A percentile compares a stretch with the other conserved stretches of the same genome.
These are phyloP conservation scores for Anolis sagrei DNA, from an alignment of 2,113 vertebrate species.

Conservation along the genomic window DNA sequence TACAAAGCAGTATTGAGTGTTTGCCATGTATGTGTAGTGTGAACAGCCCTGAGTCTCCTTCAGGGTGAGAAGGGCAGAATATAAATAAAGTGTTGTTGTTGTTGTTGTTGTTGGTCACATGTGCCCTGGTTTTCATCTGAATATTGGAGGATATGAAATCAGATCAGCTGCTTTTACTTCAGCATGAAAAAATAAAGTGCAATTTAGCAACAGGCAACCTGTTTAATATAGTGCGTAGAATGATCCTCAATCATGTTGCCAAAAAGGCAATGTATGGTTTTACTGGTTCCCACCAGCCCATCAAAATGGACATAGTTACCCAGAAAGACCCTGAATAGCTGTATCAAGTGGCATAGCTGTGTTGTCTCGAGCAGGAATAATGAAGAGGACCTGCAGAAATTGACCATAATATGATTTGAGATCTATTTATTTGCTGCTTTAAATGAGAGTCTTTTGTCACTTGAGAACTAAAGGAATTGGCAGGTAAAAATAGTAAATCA, in stretches of 20 bases:
- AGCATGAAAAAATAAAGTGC: too few species aligned
- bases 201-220: too few species aligned
- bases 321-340: neutral
- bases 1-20: too few species aligned
- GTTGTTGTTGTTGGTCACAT: too few species aligned
- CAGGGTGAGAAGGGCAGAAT: too few species aligned
- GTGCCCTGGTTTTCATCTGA: neutral
- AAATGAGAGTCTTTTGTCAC: neutral
- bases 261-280: neutral
- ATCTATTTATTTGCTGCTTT: neutral
- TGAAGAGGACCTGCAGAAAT: neutral
- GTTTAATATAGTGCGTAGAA: too few species aligned
- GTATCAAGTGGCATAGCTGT: accelerated
- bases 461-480: neutral
- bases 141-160: too few species aligned
- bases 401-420: slow-evolving; percentile 6
- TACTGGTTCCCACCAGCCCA: neutral
- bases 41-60: too few species aligned
- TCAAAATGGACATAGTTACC: neutral
- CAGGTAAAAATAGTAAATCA: slow-evolving; percentile 73
- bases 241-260: neutral
- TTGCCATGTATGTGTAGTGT: too few species aligned
- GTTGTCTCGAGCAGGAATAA: neutral
- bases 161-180: too few species aligned
- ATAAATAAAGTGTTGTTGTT: too few species aligned